These are phyloP conservation scores for Podargus strigoides DNA, from an alignment of 2,797 vertebrate genomes.

Conservation along the genomic window DNA sequence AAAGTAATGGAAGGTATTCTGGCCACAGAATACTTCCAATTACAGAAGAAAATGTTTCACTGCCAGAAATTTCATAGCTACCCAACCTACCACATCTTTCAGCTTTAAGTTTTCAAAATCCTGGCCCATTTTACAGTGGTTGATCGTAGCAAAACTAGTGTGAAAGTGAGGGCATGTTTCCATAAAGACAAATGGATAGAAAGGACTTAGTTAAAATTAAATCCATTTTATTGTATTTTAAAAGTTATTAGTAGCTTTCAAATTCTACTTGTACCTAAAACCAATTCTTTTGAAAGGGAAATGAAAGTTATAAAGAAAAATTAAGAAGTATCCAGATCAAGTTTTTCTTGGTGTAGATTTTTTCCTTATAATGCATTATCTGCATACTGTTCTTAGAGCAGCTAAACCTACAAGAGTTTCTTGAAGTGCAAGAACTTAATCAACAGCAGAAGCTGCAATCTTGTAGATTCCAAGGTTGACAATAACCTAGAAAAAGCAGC, in stretches of 20 bases:
- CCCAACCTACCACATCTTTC: not conserved
- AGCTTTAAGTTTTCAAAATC: not conserved
- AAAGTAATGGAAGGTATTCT: not conserved
- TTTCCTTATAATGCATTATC: not conserved
- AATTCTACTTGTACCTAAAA: not conserved
- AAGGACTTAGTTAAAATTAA: not conserved
- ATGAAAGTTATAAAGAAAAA: not conserved
- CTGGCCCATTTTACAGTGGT: not conserved
- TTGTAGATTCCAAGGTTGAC: not conserved
- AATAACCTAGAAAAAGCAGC: not conserved
- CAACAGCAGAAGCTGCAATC: not conserved
- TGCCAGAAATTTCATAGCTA: not conserved
- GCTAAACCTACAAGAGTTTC: not conserved
- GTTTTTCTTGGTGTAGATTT: not conserved
- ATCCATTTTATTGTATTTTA: not conserved
- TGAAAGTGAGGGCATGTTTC: not conserved
- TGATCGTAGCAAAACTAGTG: not conserved
- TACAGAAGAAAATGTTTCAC: not conserved
- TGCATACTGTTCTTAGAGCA: not conserved
- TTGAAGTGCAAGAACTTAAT: not conserved
- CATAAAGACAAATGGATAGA: not conserved
- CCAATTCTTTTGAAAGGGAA: not conserved
- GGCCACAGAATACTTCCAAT: not conserved
- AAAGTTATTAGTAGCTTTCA: not conserved
- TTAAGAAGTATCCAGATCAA: not conserved